A percentile compares a stretch with the other conserved stretches of the same genome.
Evolutionary conservation across 2,888 invertebrate genomes (phyloP).

Genomic region (Lumbricus terrestris): DNA sequence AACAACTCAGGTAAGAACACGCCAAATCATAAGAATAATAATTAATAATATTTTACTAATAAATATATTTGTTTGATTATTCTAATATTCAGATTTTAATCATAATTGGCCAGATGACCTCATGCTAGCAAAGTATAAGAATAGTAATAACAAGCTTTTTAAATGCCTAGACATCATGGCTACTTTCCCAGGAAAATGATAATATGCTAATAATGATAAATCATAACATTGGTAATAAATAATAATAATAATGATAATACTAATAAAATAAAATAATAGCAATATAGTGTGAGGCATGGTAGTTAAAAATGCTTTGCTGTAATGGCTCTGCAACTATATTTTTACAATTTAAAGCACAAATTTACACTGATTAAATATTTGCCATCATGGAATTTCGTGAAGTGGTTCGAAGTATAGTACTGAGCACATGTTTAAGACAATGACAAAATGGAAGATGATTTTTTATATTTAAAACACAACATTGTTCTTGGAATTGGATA

Average conservation of each 20-base stretch:
- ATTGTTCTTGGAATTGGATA: background rate
- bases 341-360: background rate
- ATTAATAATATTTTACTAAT: background rate
- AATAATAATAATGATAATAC: too few relatives aligned
- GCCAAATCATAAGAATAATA: background rate
- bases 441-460: background rate
- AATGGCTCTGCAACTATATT: background rate
- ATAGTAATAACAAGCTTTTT: background rate
- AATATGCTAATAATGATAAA: too few relatives aligned
- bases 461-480: background rate
- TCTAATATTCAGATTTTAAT: background rate
- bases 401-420: background rate
- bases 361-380: background rate
- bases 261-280: too few relatives aligned
- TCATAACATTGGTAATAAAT: too few relatives aligned
- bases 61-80: background rate
- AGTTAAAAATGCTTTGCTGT: background rate
- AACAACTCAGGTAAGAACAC: slow-evolving; percentile 70
- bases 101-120: background rate
- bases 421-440: background rate
- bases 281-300: background rate
- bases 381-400: background rate
- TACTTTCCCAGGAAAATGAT: background rate
- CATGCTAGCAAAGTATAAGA: background rate
- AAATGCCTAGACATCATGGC: too few relatives aligned